Conservation (phyloP, 2,888 invertebrate genomes). For the Drosophila meridiana region DNA sequence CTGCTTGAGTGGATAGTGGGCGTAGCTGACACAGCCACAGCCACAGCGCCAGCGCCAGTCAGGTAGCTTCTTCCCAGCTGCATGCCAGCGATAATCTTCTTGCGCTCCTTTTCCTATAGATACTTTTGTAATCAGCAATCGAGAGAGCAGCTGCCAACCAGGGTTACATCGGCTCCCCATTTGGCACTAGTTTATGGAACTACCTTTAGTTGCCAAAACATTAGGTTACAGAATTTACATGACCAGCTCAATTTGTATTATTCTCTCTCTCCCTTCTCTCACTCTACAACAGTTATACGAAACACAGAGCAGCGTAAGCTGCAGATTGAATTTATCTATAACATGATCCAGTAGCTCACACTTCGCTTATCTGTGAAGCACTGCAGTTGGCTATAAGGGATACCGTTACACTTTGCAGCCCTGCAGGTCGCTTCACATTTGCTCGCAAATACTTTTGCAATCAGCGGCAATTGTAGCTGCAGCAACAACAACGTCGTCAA, state of each 20-base stretch:
- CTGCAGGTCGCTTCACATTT: constrained; percentile 49
- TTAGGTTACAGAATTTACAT: not conserved
- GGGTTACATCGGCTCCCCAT: constrained; percentile 34
- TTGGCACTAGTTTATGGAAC: not conserved
- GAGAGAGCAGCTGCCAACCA: constrained; percentile 56
- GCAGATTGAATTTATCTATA: not conserved
- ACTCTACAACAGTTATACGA: not conserved
- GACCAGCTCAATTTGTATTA: not conserved
- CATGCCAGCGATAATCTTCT: constrained; percentile 59
- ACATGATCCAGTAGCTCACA: not conserved
- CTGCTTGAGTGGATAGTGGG: constrained; percentile 56
- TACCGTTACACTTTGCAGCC: constrained; percentile 38
- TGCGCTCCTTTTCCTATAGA: constrained; percentile 49
- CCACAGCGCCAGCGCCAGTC: constrained; percentile 40
- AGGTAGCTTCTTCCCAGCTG: constrained; percentile 50
- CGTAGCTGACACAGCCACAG: constrained; percentile 16
- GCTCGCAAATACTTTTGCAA: constrained; percentile 66
- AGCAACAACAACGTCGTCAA: constrained; percentile 20
- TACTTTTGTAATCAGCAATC: constrained; percentile 67
- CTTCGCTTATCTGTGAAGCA: too few relatives aligned
- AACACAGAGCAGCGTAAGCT: not conserved
- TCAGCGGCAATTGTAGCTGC: constrained; percentile 68
- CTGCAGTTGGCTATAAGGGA: not conserved
- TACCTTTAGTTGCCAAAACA: not conserved
- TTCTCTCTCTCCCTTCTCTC: not conserved